Evolutionary conservation across 2,888 invertebrate genomes (phyloP).

Genomic region (Drosophila falleni): DNA sequence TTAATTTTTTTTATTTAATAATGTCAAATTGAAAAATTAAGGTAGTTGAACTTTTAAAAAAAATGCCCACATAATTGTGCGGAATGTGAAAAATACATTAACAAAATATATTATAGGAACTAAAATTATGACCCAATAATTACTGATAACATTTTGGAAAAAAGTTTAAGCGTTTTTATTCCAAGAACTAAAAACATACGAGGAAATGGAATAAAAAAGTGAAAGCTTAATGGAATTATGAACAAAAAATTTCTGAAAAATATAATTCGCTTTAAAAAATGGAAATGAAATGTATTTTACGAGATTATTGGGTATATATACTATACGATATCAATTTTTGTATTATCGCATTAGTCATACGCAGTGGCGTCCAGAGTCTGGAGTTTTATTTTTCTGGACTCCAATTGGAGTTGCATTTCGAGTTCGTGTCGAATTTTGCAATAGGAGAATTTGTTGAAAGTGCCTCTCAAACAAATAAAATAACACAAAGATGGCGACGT

Average conservation of each 20-base stretch:
- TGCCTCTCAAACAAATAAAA: neutral
- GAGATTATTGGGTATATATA: neutral
- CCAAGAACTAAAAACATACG: neutral
- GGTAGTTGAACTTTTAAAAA: too few relatives aligned
- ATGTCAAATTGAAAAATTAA: too few relatives aligned
- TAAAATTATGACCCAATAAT: too few relatives aligned
- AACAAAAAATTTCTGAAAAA: too few relatives aligned
- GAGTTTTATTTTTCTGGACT: constrained; percentile 38
- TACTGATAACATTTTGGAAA: neutral
- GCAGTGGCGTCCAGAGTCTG: constrained; percentile 54
- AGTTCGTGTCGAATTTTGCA: constrained; percentile 6
- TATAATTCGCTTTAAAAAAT: too few relatives aligned
- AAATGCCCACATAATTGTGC: too few relatives aligned
- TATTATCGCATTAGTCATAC: constrained; percentile 19
- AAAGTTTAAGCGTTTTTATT: neutral
- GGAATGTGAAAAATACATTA: too few relatives aligned
- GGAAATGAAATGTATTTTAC: neutral
- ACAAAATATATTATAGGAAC: too few relatives aligned
- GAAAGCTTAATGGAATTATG: neutral
- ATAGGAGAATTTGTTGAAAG: constrained; percentile 10
- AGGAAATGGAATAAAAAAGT: too few relatives aligned
- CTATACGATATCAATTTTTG: neutral
- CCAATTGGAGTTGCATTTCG: neutral
- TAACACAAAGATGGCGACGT: constrained; percentile 5
- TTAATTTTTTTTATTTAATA: too few relatives aligned